A percentile compares a stretch with the other conserved stretches of the same genome.
Conservation (phyloP, 2,888 invertebrate genomes). For the Papilio gigon region DNA sequence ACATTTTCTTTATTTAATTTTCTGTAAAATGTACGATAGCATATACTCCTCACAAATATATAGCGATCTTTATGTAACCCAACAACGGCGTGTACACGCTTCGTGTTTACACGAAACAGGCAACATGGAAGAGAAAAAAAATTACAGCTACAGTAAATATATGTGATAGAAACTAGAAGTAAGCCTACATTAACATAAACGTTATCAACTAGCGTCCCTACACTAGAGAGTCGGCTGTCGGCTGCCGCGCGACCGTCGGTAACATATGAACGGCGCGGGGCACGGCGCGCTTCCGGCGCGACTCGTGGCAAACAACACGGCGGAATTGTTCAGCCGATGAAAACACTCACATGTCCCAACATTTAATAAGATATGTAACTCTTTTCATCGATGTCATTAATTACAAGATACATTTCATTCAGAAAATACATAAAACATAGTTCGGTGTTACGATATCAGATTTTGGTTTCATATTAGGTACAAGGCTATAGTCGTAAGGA, state of each 20-base stretch:
- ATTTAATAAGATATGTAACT: too few relatives aligned
- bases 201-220: slow-evolving; percentile 69
- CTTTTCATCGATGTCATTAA: background rate
- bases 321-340: slow-evolving; percentile 13
- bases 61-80: slow-evolving; percentile 70
- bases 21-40: slow-evolving; percentile 83
- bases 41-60: slow-evolving; percentile 82
- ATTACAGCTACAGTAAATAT: slow-evolving; percentile 68
- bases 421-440: too few relatives aligned
- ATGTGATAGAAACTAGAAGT: slow-evolving; percentile 69
- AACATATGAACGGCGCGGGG: slow-evolving; percentile 75
- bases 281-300: slow-evolving; percentile 53
- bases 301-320: slow-evolving; percentile 46
- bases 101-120: slow-evolving; percentile 64
- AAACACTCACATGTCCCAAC: background rate
- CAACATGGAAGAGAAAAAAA: slow-evolving; percentile 72
- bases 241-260: slow-evolving; percentile 65
- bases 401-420: background rate
- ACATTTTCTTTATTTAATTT: slow-evolving; percentile 81
- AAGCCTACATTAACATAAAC: slow-evolving; percentile 73
- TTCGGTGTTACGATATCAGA: too few relatives aligned
- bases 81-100: slow-evolving; percentile 62
- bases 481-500: slow-evolving; percentile 1
- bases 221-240: slow-evolving; percentile 76
- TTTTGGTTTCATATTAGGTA: too few relatives aligned